Evolutionary conservation across 2,113 vertebrate species (phyloP), one percentile per base, ranked within the genome.

Genomic region (Triplophysa tibetana): DNA sequence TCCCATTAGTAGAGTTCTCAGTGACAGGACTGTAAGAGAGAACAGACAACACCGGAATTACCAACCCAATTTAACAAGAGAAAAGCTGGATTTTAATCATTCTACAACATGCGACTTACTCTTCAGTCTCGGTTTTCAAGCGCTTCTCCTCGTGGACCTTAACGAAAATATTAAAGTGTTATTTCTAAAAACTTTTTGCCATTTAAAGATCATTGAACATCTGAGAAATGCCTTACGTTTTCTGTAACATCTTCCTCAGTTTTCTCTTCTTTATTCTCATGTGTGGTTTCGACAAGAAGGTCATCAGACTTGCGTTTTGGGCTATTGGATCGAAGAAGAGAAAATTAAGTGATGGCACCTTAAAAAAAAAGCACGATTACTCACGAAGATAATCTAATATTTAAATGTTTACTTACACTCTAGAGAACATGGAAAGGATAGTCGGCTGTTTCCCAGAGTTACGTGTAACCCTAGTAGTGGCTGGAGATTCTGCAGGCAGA

Each of bases 261-360:
- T 54, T 84, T 90, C 45, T 79, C 79, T 66, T 90, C 91, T 75
- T 50, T 21, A 14, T 85, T 77, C 19, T 87, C 90, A 73, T 88
- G 90, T 13, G 85, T 80, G 4, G 9, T 52, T 45, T 94, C 94
- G 52, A 90, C 92, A 69, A 92, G 95, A 41, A 88, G 88, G 45
- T 96, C 95, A 11, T 94, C 93, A 0, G 95, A 96, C 76, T 96
- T 96, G 74, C 96, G 86, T 75, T 96, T 97, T 80, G 94, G 90
- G n/a, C 95, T 97, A 83, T 0, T 43, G 38, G 0, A 7, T 3
- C 4, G 24, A 56, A 0, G 2, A 8, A n/a, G 60, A 17, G 1
- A 58, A 8, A 21, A 21, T 9, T n/a, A 56, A 56, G 17, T 58
- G 19, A 58, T 1, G 1, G 19, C 19, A 8, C 2, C 19, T 21